phyloP scores from a whole-genome alignment of 1,140 invertebrate species.

The Drosophila setifemur region DNA sequence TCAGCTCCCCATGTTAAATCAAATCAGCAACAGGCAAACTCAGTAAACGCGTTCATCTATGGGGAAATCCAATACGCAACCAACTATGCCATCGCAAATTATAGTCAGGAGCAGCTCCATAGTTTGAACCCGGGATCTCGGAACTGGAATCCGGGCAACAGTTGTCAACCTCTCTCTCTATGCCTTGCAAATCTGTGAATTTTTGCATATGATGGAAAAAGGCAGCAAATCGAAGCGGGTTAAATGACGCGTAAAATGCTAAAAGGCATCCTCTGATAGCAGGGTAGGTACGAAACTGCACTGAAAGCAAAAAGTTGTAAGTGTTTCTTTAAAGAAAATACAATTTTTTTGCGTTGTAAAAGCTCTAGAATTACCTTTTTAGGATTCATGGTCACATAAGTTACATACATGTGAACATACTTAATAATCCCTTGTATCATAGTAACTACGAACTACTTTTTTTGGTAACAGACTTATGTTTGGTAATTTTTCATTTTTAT shows the following conservation, averaged over 20 bases:
- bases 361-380: too few species aligned
- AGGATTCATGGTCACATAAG: too few species aligned
- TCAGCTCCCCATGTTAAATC: not conserved
- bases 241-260: conserved; percentile 68
- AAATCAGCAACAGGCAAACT: conserved; percentile 26
- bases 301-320: too few species aligned
- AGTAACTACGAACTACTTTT: too few species aligned
- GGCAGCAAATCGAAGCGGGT: conserved; percentile 56
- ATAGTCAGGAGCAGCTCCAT: conserved; percentile 11
- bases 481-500: too few species aligned
- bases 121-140: not conserved
- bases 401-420: too few species aligned
- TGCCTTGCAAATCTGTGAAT: conserved; percentile 17
- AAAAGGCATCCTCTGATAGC: conserved; percentile 25
- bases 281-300: not conserved
- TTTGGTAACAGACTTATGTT: too few species aligned
- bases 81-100: conserved; percentile 37
- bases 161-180: conserved; percentile 49
- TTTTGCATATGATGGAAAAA: conserved; percentile 31
- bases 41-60: conserved; percentile 7
- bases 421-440: too few species aligned
- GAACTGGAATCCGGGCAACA: conserved; percentile 35
- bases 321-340: too few species aligned
- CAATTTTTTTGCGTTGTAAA: too few species aligned
- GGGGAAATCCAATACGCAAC: conserved; percentile 36